A percentile compares a stretch with the other conserved stretches of the same genome.
Conservation (phyloP, 2,888 invertebrate species). For the Catocala nupta region DNA sequence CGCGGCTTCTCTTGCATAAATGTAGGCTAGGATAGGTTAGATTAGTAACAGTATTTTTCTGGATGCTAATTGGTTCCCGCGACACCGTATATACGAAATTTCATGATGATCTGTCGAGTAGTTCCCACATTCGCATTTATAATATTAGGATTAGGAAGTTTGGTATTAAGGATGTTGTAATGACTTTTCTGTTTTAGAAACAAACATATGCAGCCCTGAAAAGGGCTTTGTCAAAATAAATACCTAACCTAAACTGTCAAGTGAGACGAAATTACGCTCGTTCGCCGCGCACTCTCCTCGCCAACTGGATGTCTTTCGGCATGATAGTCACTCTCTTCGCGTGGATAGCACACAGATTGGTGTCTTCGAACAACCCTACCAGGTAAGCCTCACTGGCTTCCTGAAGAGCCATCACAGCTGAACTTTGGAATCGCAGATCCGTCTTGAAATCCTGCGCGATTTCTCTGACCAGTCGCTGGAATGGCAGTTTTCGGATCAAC, state of each 20-base stretch:
- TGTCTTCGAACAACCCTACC: constrained; percentile 92
- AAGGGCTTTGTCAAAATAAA: constrained; percentile 80
- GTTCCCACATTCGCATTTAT: too few species aligned
- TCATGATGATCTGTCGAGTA: too few species aligned
- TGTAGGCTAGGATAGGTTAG: too few species aligned
- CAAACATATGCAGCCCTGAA: constrained; percentile 71
- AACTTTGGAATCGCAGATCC: constrained; percentile 90
- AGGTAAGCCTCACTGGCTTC: constrained; percentile 88
- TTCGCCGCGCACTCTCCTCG: constrained; percentile 74
- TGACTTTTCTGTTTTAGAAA: constrained; percentile 26
- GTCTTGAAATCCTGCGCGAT: constrained; percentile 92
- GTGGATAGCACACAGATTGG: constrained; percentile 93
- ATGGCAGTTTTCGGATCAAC: constrained; percentile 90
- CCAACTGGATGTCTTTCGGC: constrained; percentile 78
- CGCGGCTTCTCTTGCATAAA: too few species aligned
- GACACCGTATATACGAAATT: too few species aligned
- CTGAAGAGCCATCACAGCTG: constrained; percentile 90
- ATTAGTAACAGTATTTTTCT: too few species aligned
- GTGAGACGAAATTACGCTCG: constrained; percentile 55
- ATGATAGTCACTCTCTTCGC: constrained; percentile 82
- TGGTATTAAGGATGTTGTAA: neutral
- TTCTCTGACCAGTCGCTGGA: constrained; percentile 91
- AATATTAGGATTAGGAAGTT: too few species aligned
- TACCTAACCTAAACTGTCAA: constrained; percentile 1
- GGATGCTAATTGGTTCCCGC: too few species aligned